Conservation (phyloP, 2,888 invertebrate species). For the Temnothorax ravouxi region DNA sequence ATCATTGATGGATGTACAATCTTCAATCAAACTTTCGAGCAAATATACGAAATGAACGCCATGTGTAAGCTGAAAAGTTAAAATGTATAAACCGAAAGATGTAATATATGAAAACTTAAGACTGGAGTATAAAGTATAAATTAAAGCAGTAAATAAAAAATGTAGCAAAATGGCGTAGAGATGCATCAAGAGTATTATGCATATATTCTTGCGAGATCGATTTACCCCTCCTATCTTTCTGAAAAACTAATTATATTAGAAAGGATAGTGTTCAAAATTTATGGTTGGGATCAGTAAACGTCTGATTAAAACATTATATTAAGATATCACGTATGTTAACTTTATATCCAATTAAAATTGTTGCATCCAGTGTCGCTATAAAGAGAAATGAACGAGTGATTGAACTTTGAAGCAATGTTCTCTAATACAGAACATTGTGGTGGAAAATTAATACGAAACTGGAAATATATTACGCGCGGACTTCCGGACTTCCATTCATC, state of each 20-base stretch:
- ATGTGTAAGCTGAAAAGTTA: background rate
- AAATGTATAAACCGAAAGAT: background rate
- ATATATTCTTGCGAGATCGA: background rate
- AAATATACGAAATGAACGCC: background rate
- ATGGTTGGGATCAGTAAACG: background rate
- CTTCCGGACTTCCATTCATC: background rate
- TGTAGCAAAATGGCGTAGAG: background rate
- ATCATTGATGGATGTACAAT: background rate
- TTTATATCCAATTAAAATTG: background rate
- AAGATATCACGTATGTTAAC: background rate
- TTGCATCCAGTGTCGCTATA: background rate
- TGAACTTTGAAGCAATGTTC: conserved; percentile 1
- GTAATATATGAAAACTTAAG: background rate
- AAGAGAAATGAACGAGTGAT: conserved; percentile 9
- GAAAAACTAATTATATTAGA: background rate
- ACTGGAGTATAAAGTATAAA: conserved; percentile 1
- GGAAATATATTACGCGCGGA: conserved; percentile 19
- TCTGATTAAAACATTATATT: background rate
- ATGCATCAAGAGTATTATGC: background rate
- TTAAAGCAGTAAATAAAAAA: background rate
- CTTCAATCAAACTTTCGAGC: background rate
- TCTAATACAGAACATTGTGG: background rate
- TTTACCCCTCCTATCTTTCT: background rate
- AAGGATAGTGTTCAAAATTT: background rate
- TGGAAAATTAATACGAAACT: conserved; percentile 18